A percentile compares a stretch with the other conserved stretches of the same genome.
These are phyloP conservation scores for Otus scops DNA, from an alignment of 2,797 vertebrate genomes.

Conservation along the genomic window DNA sequence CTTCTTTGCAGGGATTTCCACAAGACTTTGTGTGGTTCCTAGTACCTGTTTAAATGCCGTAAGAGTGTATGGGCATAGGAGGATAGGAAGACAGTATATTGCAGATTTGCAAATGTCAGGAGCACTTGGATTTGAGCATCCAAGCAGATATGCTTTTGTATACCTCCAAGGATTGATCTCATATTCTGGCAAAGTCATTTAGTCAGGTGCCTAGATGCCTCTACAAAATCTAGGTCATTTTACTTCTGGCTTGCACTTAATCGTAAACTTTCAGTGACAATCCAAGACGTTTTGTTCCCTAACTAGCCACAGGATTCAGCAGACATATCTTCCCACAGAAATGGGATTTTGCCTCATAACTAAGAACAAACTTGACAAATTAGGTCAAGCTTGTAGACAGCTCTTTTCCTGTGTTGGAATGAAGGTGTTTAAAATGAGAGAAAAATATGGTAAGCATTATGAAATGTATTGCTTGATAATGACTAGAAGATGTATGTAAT, in stretches of 20 bases:
- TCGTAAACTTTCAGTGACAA: background rate
- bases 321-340: background rate
- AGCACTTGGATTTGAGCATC: background rate
- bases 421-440: background rate
- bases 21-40: background rate
- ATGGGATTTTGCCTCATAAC: background rate
- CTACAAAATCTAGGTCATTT: background rate
- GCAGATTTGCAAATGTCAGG: background rate
- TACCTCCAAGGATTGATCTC: background rate
- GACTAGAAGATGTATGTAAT: background rate
- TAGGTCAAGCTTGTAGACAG: background rate
- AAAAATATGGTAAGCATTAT: background rate
- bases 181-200: background rate
- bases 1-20: background rate
- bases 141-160: background rate
- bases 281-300: background rate
- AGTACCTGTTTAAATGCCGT: background rate
- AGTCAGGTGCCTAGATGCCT: background rate
- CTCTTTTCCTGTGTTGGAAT: background rate
- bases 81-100: background rate
- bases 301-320: background rate
- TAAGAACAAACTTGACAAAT: background rate
- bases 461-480: background rate
- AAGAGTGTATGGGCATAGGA: no score
- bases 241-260: background rate